Conservation (phyloP, 2,888 invertebrate genomes). For the Megaustenia siamemsis region DNA sequence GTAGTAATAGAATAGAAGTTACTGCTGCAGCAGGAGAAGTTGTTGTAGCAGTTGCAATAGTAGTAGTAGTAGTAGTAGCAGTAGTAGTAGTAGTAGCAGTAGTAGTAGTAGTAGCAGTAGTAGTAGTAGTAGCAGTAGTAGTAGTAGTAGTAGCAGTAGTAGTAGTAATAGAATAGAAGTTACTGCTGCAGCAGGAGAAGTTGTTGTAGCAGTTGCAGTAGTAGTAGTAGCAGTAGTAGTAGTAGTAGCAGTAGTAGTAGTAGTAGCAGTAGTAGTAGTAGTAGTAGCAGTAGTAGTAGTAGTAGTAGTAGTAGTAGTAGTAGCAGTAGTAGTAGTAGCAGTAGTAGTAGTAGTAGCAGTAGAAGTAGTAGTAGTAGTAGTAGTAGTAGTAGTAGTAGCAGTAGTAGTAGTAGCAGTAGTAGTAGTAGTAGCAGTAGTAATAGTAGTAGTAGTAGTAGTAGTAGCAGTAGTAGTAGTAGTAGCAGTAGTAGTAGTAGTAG, state of each 20-base stretch:
- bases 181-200: neutral
- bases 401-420: neutral
- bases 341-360: constrained; percentile 38
- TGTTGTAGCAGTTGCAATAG: constrained; percentile 31
- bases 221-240: neutral
- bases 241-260: too few species aligned
- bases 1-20: neutral
- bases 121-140: neutral
- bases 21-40: constrained; percentile 27
- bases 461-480: constrained; percentile 39
- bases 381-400: constrained; percentile 9
- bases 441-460: constrained; percentile 53
- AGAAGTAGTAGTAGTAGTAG: constrained; percentile 51
- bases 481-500: constrained; percentile 23
- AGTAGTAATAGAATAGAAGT: neutral
- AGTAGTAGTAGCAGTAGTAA: constrained; percentile 39
- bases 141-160: neutral
- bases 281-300: neutral
- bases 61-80: constrained; percentile 43
- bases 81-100: constrained; percentile 43
- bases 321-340: neutral
- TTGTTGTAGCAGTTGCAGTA: neutral
- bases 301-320: neutral
- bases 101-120: constrained; percentile 26
- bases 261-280: neutral